Evolutionary conservation across 1,140 invertebrate genomes (phyloP).

Genomic region (Eubasilissa regina): DNA sequence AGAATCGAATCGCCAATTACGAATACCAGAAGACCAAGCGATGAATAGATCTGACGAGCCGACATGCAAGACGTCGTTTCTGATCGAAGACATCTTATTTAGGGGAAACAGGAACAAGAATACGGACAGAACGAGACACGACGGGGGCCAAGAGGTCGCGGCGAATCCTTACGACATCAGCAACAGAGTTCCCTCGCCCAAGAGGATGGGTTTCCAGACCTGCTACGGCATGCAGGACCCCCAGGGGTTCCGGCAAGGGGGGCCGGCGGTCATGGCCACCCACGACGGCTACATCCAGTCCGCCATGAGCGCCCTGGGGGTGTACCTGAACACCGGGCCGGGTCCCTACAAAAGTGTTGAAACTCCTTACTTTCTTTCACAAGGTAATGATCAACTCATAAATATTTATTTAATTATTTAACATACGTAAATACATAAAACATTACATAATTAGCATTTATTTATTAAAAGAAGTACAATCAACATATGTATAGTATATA

Average conservation of each 20-base stretch:
- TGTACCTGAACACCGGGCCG: constrained; percentile 75
- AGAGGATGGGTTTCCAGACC: constrained; percentile 53
- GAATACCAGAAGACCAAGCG: constrained; percentile 61
- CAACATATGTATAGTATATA: too few relatives aligned
- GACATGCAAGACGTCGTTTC: constrained; percentile 77
- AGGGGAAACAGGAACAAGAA: constrained; percentile 70
- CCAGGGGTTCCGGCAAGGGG: constrained; percentile 62
- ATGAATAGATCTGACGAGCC: constrained; percentile 63
- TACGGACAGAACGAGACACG: background rate
- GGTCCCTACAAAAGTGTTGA: constrained; percentile 77
- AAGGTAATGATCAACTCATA: constrained; percentile 68
- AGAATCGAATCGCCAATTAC: constrained; percentile 58
- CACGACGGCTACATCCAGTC: constrained; percentile 76
- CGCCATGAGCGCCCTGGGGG: constrained; percentile 75
- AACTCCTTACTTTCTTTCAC: constrained; percentile 78
- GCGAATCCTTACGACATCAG: constrained; percentile 20
- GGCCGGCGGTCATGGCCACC: constrained; percentile 67
- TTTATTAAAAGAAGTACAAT: too few relatives aligned
- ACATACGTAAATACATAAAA: too few relatives aligned
- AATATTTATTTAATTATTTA: too few relatives aligned
- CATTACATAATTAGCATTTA: too few relatives aligned
- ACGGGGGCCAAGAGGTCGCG: constrained; percentile 34
- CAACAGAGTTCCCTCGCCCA: constrained; percentile 63
- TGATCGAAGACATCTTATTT: constrained; percentile 87
- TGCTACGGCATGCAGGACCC: constrained; percentile 61